These are phyloP conservation scores for Holotrichia oblita DNA, from an alignment of 1,140 invertebrate species.

Conservation along the genomic window DNA sequence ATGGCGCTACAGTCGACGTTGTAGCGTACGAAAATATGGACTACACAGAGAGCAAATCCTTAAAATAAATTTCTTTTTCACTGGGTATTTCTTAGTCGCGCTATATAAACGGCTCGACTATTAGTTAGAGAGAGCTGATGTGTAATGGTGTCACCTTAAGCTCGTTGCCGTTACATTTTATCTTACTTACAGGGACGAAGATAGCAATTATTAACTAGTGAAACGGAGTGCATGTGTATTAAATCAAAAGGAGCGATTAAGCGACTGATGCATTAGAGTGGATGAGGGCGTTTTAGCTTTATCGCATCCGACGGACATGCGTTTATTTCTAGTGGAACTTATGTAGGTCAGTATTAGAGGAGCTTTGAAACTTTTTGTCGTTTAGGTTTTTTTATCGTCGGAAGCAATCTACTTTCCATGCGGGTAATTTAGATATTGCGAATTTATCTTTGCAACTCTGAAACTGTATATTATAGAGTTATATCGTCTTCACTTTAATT, in stretches of 20 bases:
- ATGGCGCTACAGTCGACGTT: neutral
- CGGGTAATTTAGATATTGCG: neutral
- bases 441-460: neutral
- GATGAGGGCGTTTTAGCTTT: conserved; percentile 11
- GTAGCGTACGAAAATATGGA: neutral
- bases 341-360: neutral
- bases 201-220: conserved; percentile 26
- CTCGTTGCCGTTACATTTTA: conserved; percentile 21
- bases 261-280: conserved; percentile 2
- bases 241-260: conserved; percentile 28
- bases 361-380: neutral
- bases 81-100: neutral
- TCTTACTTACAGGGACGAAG: neutral
- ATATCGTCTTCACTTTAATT: neutral
- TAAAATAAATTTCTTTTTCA: conserved; percentile 18
- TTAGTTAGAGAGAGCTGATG: conserved; percentile 3
- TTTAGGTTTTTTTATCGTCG: neutral
- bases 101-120: conserved; percentile 13
- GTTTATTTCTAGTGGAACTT: neutral
- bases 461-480: neutral
- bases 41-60: conserved; percentile 10
- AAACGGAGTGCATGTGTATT: conserved; percentile 17
- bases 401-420: conserved; percentile 1
- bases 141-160: conserved; percentile 20
- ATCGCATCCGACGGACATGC: neutral